Base-by-base conservation (phyloP, 2,113 vertebrate species). In the Polypterus bichir region DNA sequence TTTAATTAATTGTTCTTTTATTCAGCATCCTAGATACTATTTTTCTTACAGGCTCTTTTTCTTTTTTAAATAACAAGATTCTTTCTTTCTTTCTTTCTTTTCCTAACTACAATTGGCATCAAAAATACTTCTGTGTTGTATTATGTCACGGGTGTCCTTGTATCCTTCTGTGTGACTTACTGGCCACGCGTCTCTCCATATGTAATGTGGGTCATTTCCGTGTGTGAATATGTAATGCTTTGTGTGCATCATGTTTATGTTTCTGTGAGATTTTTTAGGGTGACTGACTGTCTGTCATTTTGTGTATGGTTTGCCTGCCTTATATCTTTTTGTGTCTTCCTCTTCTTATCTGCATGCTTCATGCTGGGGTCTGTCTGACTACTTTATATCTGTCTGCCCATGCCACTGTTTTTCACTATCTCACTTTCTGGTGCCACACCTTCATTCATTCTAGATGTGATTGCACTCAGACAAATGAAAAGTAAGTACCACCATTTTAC, bases 391-490 rank as follows among this genome's bases (percentile, higher is more conserved):
- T 65, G 75, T 65, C 69, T 75, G 73, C 11, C 45, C 70, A 72
- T 70, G 70, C 72, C 70, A 81, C 72, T 76, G 67, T 75, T 65
- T 44, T 68, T 62, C 51, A 64, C 71, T 48, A 46, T 62, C 64
- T 72, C 71, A 80, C 74, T 74, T 78, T 70, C 77, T 79, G 75
- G 53, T 2, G 47, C 44, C 60, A 47, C 52, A 6, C 60, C 53
- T 74, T 61, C 71, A 46, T 5, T 60, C 70, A 60, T 66, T 62
- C 72, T 78, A 83, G 85, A 81, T 76, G 81, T 81, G 73, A 87
- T 80, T 77, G 74, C 78, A 71, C 83, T 86, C 63, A 89, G 79
- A 68, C 81, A 84, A 73, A 91, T 81, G 75, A 94, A 90, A 85
- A 87, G 92, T 95, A 86, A 95, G 93, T 94, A 90, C 69, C 60